Evolutionary conservation across 2,797 vertebrate genomes (phyloP).

Genomic region (Rhinella marina): DNA sequence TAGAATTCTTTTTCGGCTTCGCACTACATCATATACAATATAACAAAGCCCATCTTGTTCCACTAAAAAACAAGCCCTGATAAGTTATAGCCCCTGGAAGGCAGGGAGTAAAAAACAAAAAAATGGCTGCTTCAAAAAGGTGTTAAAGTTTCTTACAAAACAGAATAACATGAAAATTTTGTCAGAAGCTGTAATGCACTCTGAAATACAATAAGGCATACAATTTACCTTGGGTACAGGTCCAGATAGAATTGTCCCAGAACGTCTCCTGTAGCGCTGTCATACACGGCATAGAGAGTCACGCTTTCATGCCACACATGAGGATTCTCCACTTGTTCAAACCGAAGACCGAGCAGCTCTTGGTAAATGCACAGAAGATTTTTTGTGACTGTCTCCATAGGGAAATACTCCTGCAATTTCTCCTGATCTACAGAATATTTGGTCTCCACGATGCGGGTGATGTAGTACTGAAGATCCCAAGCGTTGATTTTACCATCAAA

Average conservation of each 20-base stretch:
- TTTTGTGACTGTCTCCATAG: conserved; percentile 87
- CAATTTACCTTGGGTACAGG: conserved; percentile 87
- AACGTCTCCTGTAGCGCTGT: conserved; percentile 80
- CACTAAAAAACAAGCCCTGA: too few species aligned
- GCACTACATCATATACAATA: too few species aligned
- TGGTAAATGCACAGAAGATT: conserved; percentile 90
- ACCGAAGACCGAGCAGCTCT: conserved; percentile 88
- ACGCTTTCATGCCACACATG: conserved; percentile 87
- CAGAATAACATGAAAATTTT: too few species aligned
- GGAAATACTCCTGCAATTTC: conserved; percentile 92
- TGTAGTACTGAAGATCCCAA: conserved; percentile 94
- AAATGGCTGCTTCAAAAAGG: too few species aligned
- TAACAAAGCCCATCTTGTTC: too few species aligned
- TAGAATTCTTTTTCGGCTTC: too few species aligned
- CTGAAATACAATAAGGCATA: not conserved
- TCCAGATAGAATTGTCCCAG: conserved; percentile 95
- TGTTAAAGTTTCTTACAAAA: too few species aligned
- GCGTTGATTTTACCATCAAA: conserved; percentile 90
- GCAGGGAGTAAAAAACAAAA: too few species aligned
- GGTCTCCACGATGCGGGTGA: conserved; percentile 90
- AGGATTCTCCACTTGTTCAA: conserved; percentile 78
- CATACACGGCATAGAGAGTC: conserved; percentile 82
- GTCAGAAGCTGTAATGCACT: too few species aligned
- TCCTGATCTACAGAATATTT: conserved; percentile 92
- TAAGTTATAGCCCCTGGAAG: too few species aligned